A percentile compares a stretch with the other conserved stretches of the same genome.
Conservation (phyloP, 2,888 invertebrate species). For the Yponomeuta sedellus region DNA sequence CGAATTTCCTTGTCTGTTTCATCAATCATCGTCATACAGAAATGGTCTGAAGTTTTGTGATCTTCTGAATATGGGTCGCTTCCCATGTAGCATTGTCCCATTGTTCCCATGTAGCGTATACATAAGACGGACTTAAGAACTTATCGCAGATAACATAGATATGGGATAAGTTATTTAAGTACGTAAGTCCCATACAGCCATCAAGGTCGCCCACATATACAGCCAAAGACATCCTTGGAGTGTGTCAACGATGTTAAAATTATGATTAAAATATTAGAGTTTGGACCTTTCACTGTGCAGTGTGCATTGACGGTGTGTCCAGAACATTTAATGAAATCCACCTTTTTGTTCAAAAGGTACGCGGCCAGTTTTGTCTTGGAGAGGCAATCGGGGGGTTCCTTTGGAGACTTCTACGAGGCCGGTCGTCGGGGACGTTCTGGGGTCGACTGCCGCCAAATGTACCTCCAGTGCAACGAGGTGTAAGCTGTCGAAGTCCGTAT, state of each 20-base stretch:
- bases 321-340: no score
- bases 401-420: slow-evolving; percentile 89
- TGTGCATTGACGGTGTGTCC: no score
- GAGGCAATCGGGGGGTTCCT: slow-evolving; percentile 82
- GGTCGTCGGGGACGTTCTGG: slow-evolving; percentile 90
- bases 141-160: not conserved
- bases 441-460: slow-evolving; percentile 89
- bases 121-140: no score
- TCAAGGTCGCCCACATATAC: not conserved
- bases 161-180: not conserved
- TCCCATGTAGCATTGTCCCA: not conserved
- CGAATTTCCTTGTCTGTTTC: not conserved
- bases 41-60: no score
- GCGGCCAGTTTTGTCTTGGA: slow-evolving; percentile 91
- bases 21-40: no score
- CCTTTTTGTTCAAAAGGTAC: slow-evolving; percentile 75
- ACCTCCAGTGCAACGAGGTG: slow-evolving; percentile 92
- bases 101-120: no score
- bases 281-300: no score
- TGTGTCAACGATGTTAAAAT: not conserved
- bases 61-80: not conserved
- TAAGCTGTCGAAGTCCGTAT: slow-evolving; percentile 51
- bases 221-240: not conserved
- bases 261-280: no score
- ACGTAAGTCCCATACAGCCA: not conserved